Base-by-base conservation (phyloP, 1,140 invertebrate species). In the Chironomus tepperi region DNA sequence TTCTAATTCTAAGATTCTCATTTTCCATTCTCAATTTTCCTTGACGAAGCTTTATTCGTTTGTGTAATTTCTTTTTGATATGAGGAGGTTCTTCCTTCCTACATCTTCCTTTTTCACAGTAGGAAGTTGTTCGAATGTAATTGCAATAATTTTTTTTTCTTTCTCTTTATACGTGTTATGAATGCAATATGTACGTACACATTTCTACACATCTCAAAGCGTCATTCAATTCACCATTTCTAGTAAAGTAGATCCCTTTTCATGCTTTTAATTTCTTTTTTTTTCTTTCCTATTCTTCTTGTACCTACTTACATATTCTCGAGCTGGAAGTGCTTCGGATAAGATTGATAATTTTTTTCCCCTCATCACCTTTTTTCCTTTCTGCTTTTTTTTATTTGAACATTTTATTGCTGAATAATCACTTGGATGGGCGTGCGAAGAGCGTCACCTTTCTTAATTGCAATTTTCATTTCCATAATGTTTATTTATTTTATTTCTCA, bases 41-140 rank as follows among this genome's bases (percentile, higher is more conserved):
- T 57, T 57, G 47, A 57, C 12, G n/a, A 57, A 57, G 47, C 12
- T 57, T 57, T n/a, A 57, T 57, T 57, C 47, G 47, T 57, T 57
- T 57, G 47, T 57, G 47, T 57, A 57, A 57, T 57, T 57, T 57
- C 47, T 57, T 57, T 57, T n/a, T 57, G 12, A 57, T 57, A 57
- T 12, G 47, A 57, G 15, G 47, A n/a, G 43, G 43, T 47, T 47
- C 15, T 57, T 15, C n/a, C 47, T 57, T 34, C 24, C 47, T 57
- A n/a, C 47, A 5, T 12, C 12, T 15, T n/a, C n/a, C 3, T 5
- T 57, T n/a, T 57, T 9, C 43, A 15, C 47, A 57, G 47, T 57
- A 57, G 8, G 47, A 57, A 57, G 47, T 57, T 57, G n/a, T 57
- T 57, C 47, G 8, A 57, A 57, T 57, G 47, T 57, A 57, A 57